Conservation (phyloP, 2,797 vertebrate genomes). For the Aviceda leuphotes region DNA sequence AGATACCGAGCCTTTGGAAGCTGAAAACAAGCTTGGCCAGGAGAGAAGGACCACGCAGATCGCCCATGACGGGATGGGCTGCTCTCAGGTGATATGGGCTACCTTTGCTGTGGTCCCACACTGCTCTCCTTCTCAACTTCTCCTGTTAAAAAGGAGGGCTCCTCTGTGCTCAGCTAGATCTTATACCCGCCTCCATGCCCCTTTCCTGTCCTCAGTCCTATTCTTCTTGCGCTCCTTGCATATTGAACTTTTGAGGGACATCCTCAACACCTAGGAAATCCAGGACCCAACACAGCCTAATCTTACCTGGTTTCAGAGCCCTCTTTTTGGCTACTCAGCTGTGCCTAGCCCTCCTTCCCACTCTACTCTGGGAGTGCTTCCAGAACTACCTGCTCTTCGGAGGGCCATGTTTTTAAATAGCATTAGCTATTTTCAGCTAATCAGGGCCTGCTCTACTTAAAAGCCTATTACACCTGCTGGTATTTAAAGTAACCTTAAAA, state of each 20-base stretch:
- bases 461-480: slow-evolving; percentile 47
- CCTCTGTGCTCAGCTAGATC: background rate
- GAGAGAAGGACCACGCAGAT: background rate
- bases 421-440: slow-evolving; percentile 42
- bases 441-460: slow-evolving; percentile 39
- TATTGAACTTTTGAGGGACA: background rate
- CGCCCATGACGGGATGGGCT: background rate
- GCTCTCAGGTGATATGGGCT: background rate
- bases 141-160: background rate
- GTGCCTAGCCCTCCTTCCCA: background rate
- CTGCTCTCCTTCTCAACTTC: background rate
- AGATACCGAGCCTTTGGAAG: background rate
- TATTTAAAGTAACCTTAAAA: slow-evolving; percentile 49
- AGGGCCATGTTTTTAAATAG: slow-evolving; percentile 19
- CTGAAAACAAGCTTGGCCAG: background rate
- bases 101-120: background rate
- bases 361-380: background rate
- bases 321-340: background rate
- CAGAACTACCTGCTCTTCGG: background rate
- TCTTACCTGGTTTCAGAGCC: background rate
- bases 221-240: background rate
- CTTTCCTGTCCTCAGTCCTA: background rate
- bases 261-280: background rate
- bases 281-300: background rate
- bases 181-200: background rate